These are phyloP conservation scores for Setophaga kirtlandii DNA, from an alignment of 2,113 vertebrate species.

Conservation along the genomic window DNA sequence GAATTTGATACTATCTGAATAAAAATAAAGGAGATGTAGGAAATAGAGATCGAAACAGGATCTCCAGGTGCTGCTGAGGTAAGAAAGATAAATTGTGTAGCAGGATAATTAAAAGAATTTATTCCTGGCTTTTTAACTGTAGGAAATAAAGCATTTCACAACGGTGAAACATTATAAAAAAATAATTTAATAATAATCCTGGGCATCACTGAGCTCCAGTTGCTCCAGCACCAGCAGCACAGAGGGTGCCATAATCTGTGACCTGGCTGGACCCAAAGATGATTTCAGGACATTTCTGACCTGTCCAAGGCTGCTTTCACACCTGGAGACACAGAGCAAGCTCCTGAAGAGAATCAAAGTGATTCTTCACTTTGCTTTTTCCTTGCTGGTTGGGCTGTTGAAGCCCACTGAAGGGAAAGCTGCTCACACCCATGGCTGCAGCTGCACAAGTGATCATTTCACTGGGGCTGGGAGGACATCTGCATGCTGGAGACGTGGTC, in stretches of 20 bases:
- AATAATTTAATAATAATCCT: not conserved
- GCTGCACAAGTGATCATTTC: not conserved
- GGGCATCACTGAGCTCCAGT: not conserved
- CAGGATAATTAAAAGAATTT: not conserved
- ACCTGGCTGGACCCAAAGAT: not conserved
- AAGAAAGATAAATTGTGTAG: not conserved
- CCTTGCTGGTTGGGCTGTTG: not conserved
- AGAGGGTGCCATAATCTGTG: fast-evolving
- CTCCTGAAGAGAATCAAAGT: not conserved
- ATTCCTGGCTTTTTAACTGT: not conserved
- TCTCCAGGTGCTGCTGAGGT: not conserved
- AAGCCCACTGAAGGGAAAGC: not conserved
- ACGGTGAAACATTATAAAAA: not conserved
- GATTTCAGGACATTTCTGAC: not conserved
- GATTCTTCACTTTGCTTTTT: not conserved
- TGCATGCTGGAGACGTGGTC: fast-evolving
- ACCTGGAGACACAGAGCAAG: not conserved
- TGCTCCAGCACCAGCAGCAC: not conserved
- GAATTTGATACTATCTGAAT: not conserved
- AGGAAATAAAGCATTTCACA: not conserved
- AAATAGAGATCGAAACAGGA: not conserved
- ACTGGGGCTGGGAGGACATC: not conserved
- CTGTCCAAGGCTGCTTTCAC: not conserved
- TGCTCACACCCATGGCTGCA: not conserved
- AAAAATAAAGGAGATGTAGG: not conserved